These are phyloP conservation scores for Agrilus mali DNA, from an alignment of 2,888 invertebrate species.

Conservation along the genomic window DNA sequence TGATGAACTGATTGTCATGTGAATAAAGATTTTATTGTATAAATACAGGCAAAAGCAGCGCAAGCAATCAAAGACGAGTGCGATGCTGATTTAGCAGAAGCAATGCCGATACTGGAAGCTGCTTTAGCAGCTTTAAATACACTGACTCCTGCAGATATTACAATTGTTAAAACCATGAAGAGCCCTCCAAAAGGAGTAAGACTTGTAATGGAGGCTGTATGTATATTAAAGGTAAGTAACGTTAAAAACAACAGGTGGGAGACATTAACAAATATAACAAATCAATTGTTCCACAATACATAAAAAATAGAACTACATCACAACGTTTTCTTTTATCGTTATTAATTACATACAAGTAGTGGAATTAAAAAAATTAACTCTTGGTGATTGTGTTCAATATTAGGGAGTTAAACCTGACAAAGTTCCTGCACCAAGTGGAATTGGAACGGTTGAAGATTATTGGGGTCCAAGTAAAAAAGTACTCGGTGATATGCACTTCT, in stretches of 20 bases:
- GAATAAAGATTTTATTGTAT: not conserved
- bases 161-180: constrained; percentile 92
- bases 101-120: constrained; percentile 78
- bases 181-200: constrained; percentile 85
- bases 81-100: constrained; percentile 81
- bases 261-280: too few relatives aligned
- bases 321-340: too few relatives aligned
- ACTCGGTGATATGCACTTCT: constrained; percentile 81
- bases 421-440: constrained; percentile 68
- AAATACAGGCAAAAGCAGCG: constrained; percentile 47
- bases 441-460: constrained; percentile 79
- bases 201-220: constrained; percentile 89
- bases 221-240: constrained; percentile 68
- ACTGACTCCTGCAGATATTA: constrained; percentile 79
- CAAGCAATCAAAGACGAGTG: constrained; percentile 88
- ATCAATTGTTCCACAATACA: too few relatives aligned
- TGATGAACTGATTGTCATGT: not conserved
- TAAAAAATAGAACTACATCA: too few relatives aligned
- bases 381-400: not conserved
- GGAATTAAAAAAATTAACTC: too few relatives aligned
- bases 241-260: not conserved
- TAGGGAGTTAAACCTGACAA: constrained; percentile 81
- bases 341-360: too few relatives aligned
- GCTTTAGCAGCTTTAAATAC: constrained; percentile 83
- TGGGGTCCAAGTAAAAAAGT: constrained; percentile 87